These are phyloP conservation scores for Gymnogyps californianus DNA, from an alignment of 2,113 vertebrate genomes.

Conservation along the genomic window DNA sequence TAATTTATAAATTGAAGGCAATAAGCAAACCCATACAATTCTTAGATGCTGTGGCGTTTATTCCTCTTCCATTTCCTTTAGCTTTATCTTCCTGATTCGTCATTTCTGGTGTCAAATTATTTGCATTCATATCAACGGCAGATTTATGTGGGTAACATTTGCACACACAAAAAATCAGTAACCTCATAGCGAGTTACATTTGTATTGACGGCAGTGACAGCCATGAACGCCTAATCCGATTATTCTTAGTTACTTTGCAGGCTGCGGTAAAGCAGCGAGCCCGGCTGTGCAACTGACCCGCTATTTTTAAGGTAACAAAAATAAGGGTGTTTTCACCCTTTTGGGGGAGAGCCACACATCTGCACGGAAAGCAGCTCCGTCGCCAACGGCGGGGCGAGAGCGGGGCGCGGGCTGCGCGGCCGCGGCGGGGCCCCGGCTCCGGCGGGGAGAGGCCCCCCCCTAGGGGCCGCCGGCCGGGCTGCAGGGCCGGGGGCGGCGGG, in stretches of 20 bases:
- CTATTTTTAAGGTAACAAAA: not conserved
- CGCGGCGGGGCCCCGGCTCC: not conserved
- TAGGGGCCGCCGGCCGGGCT: not conserved
- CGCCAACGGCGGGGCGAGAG: rapidly evolving
- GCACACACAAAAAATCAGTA: not conserved
- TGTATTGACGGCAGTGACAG: not conserved
- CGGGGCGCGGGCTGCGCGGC: not conserved
- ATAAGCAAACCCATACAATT: not conserved
- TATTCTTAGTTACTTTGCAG: not conserved
- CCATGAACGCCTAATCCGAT: not conserved
- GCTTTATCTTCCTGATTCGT: not conserved
- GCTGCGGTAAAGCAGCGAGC: not conserved
- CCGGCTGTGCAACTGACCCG: too few species aligned
- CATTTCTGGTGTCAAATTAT: not conserved
- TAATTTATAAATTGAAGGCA: not conserved
- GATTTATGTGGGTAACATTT: not conserved
- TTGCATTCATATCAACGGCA: not conserved
- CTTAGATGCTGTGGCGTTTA: not conserved
- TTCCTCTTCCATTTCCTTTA: not conserved
- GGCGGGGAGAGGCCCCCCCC: slow-evolving; percentile 44
- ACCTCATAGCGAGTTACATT: not conserved
- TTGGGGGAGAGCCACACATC: not conserved
- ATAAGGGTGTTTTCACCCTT: not conserved
- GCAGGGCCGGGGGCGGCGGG: not conserved
- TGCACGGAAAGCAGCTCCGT: not conserved